Evolutionary conservation across 2,888 invertebrate genomes (phyloP), one percentile per base, ranked within the genome.

Genomic region (Rhamnusium bicolor): DNA sequence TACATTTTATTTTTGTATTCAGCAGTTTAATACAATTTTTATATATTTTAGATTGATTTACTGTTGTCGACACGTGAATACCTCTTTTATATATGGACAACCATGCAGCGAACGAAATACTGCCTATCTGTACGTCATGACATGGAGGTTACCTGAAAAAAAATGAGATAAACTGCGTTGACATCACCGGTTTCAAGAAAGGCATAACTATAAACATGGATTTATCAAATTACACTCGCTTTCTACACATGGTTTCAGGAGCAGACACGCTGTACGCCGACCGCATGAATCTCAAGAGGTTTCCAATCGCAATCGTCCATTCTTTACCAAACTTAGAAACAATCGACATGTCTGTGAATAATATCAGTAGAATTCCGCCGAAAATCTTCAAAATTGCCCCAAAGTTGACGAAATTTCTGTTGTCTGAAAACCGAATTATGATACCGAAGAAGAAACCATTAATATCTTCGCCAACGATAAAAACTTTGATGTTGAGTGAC

Each of bases 51-150:
- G 67, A 46, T 24, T 14, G 19, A 18, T 12, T 3, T 29, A 19
- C 10, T 0, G 8, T 46, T 46, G 12, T 27, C 49, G 10, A 32
- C 10, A 12, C 18, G 29, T 32, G 4, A 21, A 16, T n/a, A 6
- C 56, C n/a, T 79, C 77, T 3, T 82, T 85, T 67, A 72, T 79
- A 12, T 80, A 80, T 60, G 86, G 86, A 3, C 84, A 84, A 62
- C 85, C 86, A 60, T 87, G 87, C 77, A 83, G 79, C 75, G 77
- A 76, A 19, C 80, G 83, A 7, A 87, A 87, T 75, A 87, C 86
- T 6, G 85, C 84, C 61, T 81, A 81, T 60, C 68, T 86, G 69
- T 79, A 80, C 68, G 75, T 80, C 12, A 75, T 69, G 12, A 71
- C 69, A 12, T 80, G 79, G 80, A 62, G 12, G 74, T 66, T 79